Evolutionary conservation across 2,888 invertebrate species (phyloP).

Genomic region (Drepana falcataria): DNA sequence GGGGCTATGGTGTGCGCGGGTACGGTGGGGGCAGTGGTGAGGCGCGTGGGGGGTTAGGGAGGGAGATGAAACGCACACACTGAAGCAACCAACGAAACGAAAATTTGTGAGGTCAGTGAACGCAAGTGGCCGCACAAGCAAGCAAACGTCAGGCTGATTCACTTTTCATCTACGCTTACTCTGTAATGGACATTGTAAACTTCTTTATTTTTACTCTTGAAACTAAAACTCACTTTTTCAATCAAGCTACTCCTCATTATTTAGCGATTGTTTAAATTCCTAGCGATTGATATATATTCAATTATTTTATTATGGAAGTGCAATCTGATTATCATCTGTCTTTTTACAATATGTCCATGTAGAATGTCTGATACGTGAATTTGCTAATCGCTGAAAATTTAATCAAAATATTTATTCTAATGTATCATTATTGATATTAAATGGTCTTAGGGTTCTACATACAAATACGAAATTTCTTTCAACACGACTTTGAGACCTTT

Average conservation of each 20-base stretch:
- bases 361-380: too few species aligned
- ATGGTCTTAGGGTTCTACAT: too few species aligned
- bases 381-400: too few species aligned
- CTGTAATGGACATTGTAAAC: conserved; percentile 45
- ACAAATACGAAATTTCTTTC: too few species aligned
- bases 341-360: too few species aligned
- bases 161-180: conserved; percentile 74
- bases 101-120: conserved; percentile 77
- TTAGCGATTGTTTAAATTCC: too few species aligned
- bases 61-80: conserved; percentile 46
- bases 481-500: too few species aligned
- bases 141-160: conserved; percentile 73
- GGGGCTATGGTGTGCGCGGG: conserved; percentile 7
- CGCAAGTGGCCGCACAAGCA: conserved; percentile 65
- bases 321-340: too few species aligned
- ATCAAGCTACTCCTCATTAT: background rate
- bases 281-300: too few species aligned
- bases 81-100: conserved; percentile 71
- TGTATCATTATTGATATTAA: too few species aligned
- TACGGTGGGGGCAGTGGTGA: conserved; percentile 34
- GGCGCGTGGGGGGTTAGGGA: conserved; percentile 20
- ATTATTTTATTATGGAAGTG: too few species aligned
- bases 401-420: too few species aligned
- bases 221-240: conserved; percentile 52
- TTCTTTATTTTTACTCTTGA: conserved; percentile 47